Evolutionary conservation across 2,113 vertebrate genomes (phyloP).

Genomic region (Chionis minor): DNA sequence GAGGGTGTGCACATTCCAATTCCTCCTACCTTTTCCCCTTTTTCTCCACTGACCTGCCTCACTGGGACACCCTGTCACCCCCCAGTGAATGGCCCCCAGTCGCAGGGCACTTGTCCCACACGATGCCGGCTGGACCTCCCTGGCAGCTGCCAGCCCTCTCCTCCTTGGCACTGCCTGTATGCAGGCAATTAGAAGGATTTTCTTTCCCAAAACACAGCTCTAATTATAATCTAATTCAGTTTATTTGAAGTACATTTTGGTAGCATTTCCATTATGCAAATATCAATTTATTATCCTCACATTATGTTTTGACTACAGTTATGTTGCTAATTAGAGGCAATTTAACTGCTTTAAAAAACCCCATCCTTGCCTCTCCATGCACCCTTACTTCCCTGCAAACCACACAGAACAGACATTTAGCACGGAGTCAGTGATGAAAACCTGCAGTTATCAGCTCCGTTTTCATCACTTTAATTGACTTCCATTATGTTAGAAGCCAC

Average conservation of each 20-base stretch:
- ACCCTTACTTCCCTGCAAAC: conserved; percentile 41
- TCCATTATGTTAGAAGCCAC: conserved; percentile 47
- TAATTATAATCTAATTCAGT: conserved; percentile 62
- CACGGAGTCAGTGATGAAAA: conserved; percentile 16
- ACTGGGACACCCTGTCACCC: fast-evolving
- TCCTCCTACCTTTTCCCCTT: neutral
- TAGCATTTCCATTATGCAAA: conserved; percentile 63
- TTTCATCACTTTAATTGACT: conserved; percentile 52
- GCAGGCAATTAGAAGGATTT: conserved; percentile 47
- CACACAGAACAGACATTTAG: conserved; percentile 13
- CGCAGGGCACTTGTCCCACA: fast-evolving
- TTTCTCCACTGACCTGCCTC: neutral
- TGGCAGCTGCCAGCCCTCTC: neutral
- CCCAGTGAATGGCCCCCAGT: fast-evolving
- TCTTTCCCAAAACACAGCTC: conserved; percentile 43
- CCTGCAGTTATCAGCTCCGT: conserved; percentile 17
- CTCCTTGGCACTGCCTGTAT: neutral
- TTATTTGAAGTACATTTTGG: conserved; percentile 62
- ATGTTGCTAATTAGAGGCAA: conserved; percentile 67
- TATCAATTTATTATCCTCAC: conserved; percentile 67
- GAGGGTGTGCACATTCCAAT: fast-evolving
- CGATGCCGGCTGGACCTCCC: neutral
- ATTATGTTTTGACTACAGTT: conserved; percentile 63
- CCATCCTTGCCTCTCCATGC: conserved; percentile 12
- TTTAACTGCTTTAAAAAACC: conserved; percentile 42